A percentile compares a stretch with the other conserved stretches of the same genome.
Evolutionary conservation across 2,888 invertebrate genomes (phyloP).

Genomic region (Oasisia sp.): DNA sequence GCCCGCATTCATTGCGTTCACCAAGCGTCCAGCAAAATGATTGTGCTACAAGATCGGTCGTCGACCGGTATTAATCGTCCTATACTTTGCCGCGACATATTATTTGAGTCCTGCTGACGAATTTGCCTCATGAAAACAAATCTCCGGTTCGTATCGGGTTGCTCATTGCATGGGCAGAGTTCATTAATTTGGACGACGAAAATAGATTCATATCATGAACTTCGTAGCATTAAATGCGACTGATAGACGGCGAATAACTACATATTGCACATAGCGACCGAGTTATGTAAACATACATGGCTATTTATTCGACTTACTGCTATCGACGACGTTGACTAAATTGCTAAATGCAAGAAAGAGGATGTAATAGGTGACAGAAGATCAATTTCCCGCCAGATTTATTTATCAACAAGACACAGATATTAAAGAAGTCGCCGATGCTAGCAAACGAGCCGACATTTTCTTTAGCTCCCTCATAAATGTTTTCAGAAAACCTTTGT

Average conservation of each 20-base stretch:
- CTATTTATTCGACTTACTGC: not conserved
- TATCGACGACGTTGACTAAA: not conserved
- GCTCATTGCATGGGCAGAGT: not conserved
- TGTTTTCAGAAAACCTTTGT: no score
- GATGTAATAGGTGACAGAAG: not conserved
- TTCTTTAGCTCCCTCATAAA: no score
- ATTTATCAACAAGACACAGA: not conserved
- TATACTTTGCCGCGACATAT: not conserved
- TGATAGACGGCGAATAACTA: not conserved
- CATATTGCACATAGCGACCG: not conserved
- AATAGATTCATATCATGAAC: constrained; percentile 3
- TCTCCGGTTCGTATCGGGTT: not conserved
- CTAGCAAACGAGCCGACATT: not conserved
- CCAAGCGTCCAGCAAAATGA: not conserved
- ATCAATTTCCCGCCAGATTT: not conserved
- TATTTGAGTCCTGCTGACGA: not conserved
- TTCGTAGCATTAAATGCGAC: not conserved
- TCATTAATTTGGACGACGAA: not conserved
- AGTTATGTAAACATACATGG: not conserved
- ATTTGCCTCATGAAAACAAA: not conserved
- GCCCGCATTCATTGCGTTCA: not conserved
- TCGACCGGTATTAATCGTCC: not conserved
- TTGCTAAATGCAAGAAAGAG: not conserved
- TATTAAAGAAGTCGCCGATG: not conserved
- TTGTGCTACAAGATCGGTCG: not conserved